Base-by-base conservation (phyloP, 2,888 invertebrate species). In the Tenodera sinensis region DNA sequence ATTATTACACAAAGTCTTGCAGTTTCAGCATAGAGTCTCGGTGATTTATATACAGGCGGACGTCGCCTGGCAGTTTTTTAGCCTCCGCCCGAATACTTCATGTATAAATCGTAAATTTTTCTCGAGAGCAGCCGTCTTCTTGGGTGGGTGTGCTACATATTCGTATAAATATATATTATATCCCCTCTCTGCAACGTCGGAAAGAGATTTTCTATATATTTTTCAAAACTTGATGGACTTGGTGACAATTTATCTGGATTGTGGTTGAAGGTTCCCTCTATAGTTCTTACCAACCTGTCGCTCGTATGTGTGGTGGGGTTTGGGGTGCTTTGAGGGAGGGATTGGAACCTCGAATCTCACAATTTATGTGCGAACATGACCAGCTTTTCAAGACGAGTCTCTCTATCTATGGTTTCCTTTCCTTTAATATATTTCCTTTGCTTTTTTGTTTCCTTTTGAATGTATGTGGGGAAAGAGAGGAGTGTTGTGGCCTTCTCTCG, bases 331-430 rank as follows among this genome's bases (percentile, higher is more conserved):
- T n/a, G 89, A 47, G 82, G 47, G 71, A 42, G 47, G 86, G 86
- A 87, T 85, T 54, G 71, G 85, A 86, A 87, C 83, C 71, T 88
- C 89, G 89, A 90, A 90, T 86, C 90, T 89, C 87, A 87, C 87
- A 89, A 90, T 90, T 90, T 90, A 90, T 90, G 90, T 90, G 90
- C 88, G 90, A 90, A 90, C 90, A 90, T 90, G 90, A 88, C 89
- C 89, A 89, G 90, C 89, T 90, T 90, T 89, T 89, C 86, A 85
- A 71, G 85, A 90, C 86, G 81, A 88, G 54, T 82, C 27, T 88
- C 89, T 81, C 88, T 28, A n/a, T 47, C 88, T 28, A 47, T 54
- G 82, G 30, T 83, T 89, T 83, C 34, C 28, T 83, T 81, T 83
- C 88, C 81, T 34, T 42, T 81, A 54, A 83, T 42, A 47, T 88